Conservation (phyloP, 2,113 vertebrate species). For the Cairina moschata region DNA sequence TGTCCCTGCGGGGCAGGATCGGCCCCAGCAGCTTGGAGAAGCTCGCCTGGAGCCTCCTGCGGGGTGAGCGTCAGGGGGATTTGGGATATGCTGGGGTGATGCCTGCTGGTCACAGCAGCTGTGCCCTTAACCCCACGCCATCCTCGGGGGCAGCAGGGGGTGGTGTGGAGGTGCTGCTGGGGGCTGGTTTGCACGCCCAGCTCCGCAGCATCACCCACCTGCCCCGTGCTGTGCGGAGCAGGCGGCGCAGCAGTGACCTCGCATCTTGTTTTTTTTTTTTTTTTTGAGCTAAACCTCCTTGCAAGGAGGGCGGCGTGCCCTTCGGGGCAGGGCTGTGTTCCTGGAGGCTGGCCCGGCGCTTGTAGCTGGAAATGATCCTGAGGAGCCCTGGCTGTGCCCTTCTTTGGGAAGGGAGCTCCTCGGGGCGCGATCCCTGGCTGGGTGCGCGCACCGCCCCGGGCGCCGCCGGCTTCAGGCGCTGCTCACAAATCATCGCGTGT, state of each 20-base stretch:
- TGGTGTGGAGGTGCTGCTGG: fast-evolving
- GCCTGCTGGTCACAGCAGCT: not conserved
- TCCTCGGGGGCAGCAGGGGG: not conserved
- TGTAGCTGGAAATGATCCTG: constrained; percentile 36
- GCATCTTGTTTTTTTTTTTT: fast-evolving
- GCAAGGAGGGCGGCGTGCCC: fast-evolving
- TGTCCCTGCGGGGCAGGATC: not conserved
- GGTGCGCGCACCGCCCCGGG: fast-evolving
- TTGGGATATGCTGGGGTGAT: not conserved
- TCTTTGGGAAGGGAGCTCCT: constrained; percentile 44
- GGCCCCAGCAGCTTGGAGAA: not conserved
- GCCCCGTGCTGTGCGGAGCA: fast-evolving
- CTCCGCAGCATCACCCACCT: not conserved
- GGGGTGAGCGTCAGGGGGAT: too few species aligned
- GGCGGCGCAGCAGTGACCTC: too few species aligned
- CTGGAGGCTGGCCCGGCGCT: constrained; percentile 8
- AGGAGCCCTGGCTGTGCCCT: constrained; percentile 16
- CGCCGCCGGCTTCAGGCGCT: not conserved
- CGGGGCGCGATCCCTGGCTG: not conserved
- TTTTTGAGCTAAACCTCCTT: not conserved
- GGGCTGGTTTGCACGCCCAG: not conserved
- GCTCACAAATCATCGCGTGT: not conserved
- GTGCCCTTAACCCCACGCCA: not conserved
- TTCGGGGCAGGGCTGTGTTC: not conserved
- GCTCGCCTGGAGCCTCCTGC: too few species aligned